Evolutionary conservation across 2,888 invertebrate genomes (phyloP), one percentile per base, ranked within the genome.

Genomic region (Cryptus viduatorius): DNA sequence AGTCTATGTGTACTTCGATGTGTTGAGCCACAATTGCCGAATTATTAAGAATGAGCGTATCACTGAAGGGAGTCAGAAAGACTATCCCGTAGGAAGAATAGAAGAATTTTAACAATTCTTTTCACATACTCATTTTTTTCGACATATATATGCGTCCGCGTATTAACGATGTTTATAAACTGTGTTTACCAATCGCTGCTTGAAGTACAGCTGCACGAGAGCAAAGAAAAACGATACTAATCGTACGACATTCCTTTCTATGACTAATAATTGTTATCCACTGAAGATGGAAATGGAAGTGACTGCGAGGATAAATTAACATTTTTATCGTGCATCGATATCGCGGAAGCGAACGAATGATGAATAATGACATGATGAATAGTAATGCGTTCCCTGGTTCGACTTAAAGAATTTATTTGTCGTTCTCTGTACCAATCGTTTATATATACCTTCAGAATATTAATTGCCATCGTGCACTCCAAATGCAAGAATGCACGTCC

Each of bases 1-100:
- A 67, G 94, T 94, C 64, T 92, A 93, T 77, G 90, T 95, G 44
- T 95, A 94, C 92, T 95, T 95, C 93, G 94, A 94, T 89, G 90
- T 95, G 68, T 90, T 95, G 42, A 94, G 94, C 29, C 96, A 0
- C 92, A 95, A 89, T 96, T 29, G n/a, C 48, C 64, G 82, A 81
- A 82, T 82, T 84, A 77, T 81, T 79, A 71, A 79, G 82, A 75
- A 79, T 76, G 78, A 71, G 65, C 24, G 12, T n/a, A 71, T 42
- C 24, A 65, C 29, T 56, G 53, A 2, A 4, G 19, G 44, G 42
- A 59, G 68, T 12, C 29, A 44, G 50, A 68, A 44, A 48, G 50
- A 46, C 19, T 48, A 19, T 71, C 19, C 37, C 14, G 64, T 42
- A 48, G 46, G 29, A 61, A 46, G 65, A 64, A 83, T 67, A 73